Evolutionary conservation across 2,113 vertebrate genomes (phyloP).

Genomic region (Agelaius tricolor): DNA sequence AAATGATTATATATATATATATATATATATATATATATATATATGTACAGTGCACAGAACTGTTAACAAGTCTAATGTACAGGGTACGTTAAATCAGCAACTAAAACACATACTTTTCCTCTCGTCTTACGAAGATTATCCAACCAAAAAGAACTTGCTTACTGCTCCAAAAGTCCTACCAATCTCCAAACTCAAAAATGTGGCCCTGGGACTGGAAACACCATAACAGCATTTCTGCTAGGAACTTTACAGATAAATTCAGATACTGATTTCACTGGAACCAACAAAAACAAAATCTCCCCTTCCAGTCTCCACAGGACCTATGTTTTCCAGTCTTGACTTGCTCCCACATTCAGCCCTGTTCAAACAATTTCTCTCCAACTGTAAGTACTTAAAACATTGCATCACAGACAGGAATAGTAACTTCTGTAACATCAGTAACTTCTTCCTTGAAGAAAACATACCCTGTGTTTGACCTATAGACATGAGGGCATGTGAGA

Average conservation of each 20-base stretch:
- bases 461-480: neutral
- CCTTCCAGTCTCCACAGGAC: neutral
- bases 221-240: neutral
- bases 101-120: neutral
- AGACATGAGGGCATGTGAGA: neutral
- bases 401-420: neutral
- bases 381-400: neutral
- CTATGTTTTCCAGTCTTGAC: neutral
- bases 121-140: neutral
- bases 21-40: neutral
- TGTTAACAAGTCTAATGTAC: neutral
- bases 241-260: neutral
- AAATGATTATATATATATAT: no score
- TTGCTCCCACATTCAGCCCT: neutral
- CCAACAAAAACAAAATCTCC: neutral
- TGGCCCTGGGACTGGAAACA: neutral
- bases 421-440: neutral
- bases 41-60: neutral
- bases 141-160: neutral
- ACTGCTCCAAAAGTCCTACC: neutral
- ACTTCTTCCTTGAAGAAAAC: neutral
- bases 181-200: neutral
- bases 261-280: neutral
- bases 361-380: neutral
- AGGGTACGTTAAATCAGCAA: neutral